phyloP scores from a whole-genome alignment of 2,797 vertebrate genomes.

The Ctenopoma kingsleyae region DNA sequence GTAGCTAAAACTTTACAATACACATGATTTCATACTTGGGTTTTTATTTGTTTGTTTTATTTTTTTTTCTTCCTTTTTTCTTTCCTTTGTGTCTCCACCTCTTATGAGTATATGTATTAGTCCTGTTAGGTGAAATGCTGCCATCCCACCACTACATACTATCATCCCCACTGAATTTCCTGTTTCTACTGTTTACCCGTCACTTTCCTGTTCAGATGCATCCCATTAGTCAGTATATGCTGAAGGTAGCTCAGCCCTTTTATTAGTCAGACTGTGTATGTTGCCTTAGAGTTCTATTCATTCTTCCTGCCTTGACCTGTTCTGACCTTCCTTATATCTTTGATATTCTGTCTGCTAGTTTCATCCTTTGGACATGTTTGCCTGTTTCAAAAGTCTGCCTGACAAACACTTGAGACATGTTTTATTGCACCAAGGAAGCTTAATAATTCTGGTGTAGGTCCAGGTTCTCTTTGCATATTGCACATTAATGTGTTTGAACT shows the following conservation, averaged over 20 bases:
- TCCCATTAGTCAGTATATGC: constrained; percentile 23
- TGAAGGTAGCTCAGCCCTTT: constrained; percentile 14
- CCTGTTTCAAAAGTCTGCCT: constrained; percentile 19
- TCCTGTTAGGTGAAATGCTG: background rate
- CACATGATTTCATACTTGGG: too few species aligned
- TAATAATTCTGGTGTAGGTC: constrained; percentile 2
- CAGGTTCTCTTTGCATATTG: background rate
- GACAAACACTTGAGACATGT: background rate
- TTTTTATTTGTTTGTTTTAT: too few species aligned
- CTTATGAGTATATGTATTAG: constrained; percentile 3
- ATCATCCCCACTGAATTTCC: constrained; percentile 2
- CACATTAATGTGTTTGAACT: background rate
- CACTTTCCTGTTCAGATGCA: constrained; percentile 38
- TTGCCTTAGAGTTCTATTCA: constrained; percentile 8
- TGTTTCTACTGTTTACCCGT: constrained; percentile 5
- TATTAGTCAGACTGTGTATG: constrained; percentile 30
- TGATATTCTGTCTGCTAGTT: constrained; percentile 30
- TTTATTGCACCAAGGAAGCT: background rate
- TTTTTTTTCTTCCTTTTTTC: background rate
- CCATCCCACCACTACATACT: constrained; percentile 4
- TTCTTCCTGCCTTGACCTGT: constrained; percentile 54
- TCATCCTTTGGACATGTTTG: constrained; percentile 24
- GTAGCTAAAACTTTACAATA: too few species aligned
- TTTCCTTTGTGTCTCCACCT: background rate
- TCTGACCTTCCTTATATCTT: constrained; percentile 32